Conservation (phyloP, 2,888 invertebrate genomes). For the Mellilla xanthometata region DNA sequence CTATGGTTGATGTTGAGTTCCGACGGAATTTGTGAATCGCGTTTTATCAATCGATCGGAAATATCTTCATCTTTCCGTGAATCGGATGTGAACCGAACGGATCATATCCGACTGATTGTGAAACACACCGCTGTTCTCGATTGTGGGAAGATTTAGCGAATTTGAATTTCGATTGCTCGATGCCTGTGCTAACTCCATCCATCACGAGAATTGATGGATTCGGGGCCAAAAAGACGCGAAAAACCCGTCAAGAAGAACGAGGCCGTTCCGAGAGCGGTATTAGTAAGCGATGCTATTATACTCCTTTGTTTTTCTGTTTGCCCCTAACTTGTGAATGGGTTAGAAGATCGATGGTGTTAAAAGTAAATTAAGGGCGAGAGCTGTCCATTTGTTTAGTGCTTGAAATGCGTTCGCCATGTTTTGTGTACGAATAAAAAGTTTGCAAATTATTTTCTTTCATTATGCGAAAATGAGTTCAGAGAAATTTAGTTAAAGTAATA, state of each 20-base stretch:
- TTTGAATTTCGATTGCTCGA: slow-evolving; percentile 79
- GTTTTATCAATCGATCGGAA: too few relatives aligned
- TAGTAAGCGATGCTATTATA: slow-evolving; percentile 70
- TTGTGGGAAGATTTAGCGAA: slow-evolving; percentile 82
- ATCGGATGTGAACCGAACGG: too few relatives aligned
- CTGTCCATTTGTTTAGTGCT: slow-evolving; percentile 15
- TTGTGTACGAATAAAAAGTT: background rate
- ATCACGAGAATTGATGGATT: slow-evolving; percentile 81
- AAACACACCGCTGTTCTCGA: too few relatives aligned
- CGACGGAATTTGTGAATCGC: too few relatives aligned
- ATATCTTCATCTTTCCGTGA: too few relatives aligned
- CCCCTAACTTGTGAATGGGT: slow-evolving; percentile 32
- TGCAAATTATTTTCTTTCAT: background rate
- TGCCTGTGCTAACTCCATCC: slow-evolving; percentile 59
- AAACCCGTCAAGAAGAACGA: slow-evolving; percentile 70
- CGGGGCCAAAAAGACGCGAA: slow-evolving; percentile 73
- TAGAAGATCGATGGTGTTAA: slow-evolving; percentile 31
- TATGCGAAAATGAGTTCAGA: background rate
- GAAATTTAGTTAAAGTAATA: background rate
- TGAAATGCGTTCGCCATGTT: background rate
- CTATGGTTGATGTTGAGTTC: too few relatives aligned
- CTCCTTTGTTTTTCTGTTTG: slow-evolving; percentile 51
- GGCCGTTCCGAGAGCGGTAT: slow-evolving; percentile 66
- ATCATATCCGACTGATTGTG: too few relatives aligned
- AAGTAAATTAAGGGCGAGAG: slow-evolving; percentile 15